Evolutionary conservation across 2,797 vertebrate genomes (phyloP).

Genomic region (Enteromius mattozi): DNA sequence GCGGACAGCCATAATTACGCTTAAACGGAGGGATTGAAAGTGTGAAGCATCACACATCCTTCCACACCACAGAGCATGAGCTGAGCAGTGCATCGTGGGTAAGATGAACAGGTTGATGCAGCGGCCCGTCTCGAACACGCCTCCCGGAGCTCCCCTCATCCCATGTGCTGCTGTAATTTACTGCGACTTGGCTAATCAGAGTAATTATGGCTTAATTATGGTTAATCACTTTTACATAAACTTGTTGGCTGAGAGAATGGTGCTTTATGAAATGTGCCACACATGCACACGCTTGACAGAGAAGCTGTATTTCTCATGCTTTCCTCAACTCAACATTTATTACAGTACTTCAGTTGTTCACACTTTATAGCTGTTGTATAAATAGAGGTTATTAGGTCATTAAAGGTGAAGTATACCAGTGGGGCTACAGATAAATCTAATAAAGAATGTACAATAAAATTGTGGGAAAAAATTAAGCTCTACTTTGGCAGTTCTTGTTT

Average conservation of each 20-base stretch:
- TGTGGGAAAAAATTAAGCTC: neutral
- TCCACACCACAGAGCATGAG: slow-evolving; percentile 6
- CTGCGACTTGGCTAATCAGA: slow-evolving; percentile 99
- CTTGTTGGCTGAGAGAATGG: slow-evolving; percentile 94
- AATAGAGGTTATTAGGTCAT: neutral
- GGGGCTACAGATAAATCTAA: neutral
- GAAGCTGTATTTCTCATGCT: neutral
- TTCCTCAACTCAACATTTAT: neutral
- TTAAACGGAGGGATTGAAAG: neutral
- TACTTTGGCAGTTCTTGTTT: neutral
- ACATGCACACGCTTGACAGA: slow-evolving; percentile 72
- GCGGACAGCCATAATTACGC: neutral
- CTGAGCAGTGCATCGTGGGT: slow-evolving; percentile 31
- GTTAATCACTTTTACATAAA: slow-evolving; percentile 99
- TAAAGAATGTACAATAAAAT: neutral
- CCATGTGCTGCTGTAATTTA: slow-evolving; percentile 99
- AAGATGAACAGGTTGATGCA: slow-evolving; percentile 29
- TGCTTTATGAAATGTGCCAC: slow-evolving; percentile 90
- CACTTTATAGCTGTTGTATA: neutral
- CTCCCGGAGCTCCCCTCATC: slow-evolving; percentile 78
- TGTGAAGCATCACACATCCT: neutral
- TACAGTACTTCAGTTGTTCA: neutral
- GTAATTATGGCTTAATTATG: slow-evolving; percentile 99
- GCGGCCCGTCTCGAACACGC: slow-evolving; percentile 83
- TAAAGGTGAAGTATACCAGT: neutral